Evolutionary conservation across 2,888 invertebrate species (phyloP), one percentile per base, ranked within the genome.

Genomic region (Alsophila aescularia): DNA sequence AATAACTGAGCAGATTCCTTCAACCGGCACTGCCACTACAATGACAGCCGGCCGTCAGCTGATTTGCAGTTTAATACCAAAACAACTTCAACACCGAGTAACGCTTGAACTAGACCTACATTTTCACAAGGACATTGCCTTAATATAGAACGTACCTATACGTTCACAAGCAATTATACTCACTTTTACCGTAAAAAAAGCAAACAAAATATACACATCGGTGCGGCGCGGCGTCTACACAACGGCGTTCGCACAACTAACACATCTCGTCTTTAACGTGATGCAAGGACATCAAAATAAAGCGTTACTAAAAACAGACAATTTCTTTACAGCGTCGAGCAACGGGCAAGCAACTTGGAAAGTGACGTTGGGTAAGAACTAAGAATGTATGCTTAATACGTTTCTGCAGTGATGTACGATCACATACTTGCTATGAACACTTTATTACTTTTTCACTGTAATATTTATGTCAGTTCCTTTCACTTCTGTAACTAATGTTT

Each of bases 251-350:
- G 69, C 72, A 69, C 68, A 72, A 86, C 84, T 85, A 72, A 70
- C 73, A 72, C 72, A 71, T 70, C 70, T 70, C 72, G 67, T 66
- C 66, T 66, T 52, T 70, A 68, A 73, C 88, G 81, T 83, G 84
- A 74, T 78, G 65, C 84, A 85, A 89, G 87, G 88, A 85, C 85
- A 81, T 83, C 72, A 82, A 79, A 75, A 77, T 74, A 47, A 75
- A 79, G 75, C 80, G 83, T 83, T 82, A 83, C 83, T 77, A 35
- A 79, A 87, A 79, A 73, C 73, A 75, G 75, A 79, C 73, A 72
- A 80, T 83, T 81, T 79, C 78, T 81, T 79, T 72, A 72, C 69
- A 69, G 73, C 75, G 68, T 62, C 72, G 61, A 68, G 69, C 71
- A 75, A 74, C 74, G 72, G 78, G 77, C 75, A 73, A 79, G 78